Evolutionary conservation across 2,888 invertebrate species (phyloP), one percentile per base, ranked within the genome.

Genomic region (Polia nebulosa): DNA sequence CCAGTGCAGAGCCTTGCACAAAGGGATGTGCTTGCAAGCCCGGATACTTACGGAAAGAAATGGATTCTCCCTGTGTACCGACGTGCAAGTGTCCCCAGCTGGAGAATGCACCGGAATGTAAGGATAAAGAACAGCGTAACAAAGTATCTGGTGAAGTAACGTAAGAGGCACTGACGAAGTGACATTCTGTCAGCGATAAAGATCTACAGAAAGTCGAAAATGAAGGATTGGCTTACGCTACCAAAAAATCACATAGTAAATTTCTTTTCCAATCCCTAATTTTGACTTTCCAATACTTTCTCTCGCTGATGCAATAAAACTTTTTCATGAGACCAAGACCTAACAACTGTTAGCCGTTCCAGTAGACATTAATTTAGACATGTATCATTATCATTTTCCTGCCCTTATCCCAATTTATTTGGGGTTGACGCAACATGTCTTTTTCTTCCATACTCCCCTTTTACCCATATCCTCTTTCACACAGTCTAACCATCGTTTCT

Each of bases 1-100:
- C 32, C 15, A 34, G 36, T 8, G 47, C 64, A 29, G 32, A 41
- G 5, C 44, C 55, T 8, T 76, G 76, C 52, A 32, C 60, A 8
- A 77, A 80, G 2, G 86, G 88, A 3, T 88, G 88, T 58, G 61
- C 49, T 15, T 88, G 88, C 58, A 82, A 85, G 51, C 65, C 81
- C 6, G 84, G 82, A 0, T 85, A 62, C 67, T 61, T 82, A 17
- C 58, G 84, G 25, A 22, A 59, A 34, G 17, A 47, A 0, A n/a
- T 41, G 4, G 59, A 58, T 3, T 60, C 82, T 20, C 72, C 82
- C 5, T 85, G 85, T 52, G 36, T 81, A 1, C 80, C 75, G 1
- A 56, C 51, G 0, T 82, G 83, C 53, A 49, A 81, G 3, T 83
- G 84, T 51, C 60, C 77, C 0, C 29, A 82, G 62, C 22, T 78